A percentile compares a stretch with the other conserved stretches of the same genome.
phyloP scores from a whole-genome alignment of 2,888 invertebrate species.

The Isotomurus palustris region DNA sequence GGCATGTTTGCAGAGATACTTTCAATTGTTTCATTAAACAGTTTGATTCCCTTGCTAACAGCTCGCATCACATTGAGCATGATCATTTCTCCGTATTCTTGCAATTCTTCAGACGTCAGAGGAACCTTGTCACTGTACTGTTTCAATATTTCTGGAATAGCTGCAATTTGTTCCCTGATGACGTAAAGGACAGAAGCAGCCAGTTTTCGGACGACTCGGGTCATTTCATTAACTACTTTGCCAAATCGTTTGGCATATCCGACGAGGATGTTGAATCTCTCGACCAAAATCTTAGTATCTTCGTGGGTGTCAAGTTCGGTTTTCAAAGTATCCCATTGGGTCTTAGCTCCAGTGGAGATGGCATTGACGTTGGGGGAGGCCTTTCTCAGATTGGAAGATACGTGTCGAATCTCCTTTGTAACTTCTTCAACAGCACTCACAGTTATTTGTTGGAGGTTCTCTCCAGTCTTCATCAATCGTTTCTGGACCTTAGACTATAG shows the following conservation, averaged over 20 bases:
- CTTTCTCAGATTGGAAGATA: constrained; percentile 56
- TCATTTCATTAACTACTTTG: constrained; percentile 13
- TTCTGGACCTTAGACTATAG: constrained; percentile 26
- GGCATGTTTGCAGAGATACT: constrained; percentile 20
- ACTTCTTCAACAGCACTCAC: constrained; percentile 53
- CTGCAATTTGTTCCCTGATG: constrained; percentile 12
- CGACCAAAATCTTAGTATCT: constrained; percentile 55
- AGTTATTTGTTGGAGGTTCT: constrained; percentile 51
- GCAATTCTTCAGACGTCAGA: constrained; percentile 20
- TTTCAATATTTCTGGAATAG: constrained; percentile 23
- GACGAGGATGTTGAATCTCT: not conserved
- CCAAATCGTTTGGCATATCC: constrained; percentile 2
- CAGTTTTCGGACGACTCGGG: constrained; percentile 13
- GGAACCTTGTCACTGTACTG: constrained; percentile 24
- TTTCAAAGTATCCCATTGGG: constrained; percentile 62
- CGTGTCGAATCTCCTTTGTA: constrained; percentile 53
- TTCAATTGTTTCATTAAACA: constrained; percentile 16
- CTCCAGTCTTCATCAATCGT: constrained; percentile 49
- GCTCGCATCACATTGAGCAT: constrained; percentile 52
- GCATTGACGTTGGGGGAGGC: constrained; percentile 59
- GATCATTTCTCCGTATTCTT: constrained; percentile 48
- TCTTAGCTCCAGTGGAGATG: constrained; percentile 60
- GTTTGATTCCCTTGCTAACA: constrained; percentile 47
- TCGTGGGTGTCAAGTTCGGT: constrained; percentile 68
- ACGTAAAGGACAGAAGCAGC: constrained; percentile 3